Evolutionary conservation across 2,888 invertebrate genomes (phyloP), one percentile per base, ranked within the genome.

Genomic region (Therioaphis trifolii): DNA sequence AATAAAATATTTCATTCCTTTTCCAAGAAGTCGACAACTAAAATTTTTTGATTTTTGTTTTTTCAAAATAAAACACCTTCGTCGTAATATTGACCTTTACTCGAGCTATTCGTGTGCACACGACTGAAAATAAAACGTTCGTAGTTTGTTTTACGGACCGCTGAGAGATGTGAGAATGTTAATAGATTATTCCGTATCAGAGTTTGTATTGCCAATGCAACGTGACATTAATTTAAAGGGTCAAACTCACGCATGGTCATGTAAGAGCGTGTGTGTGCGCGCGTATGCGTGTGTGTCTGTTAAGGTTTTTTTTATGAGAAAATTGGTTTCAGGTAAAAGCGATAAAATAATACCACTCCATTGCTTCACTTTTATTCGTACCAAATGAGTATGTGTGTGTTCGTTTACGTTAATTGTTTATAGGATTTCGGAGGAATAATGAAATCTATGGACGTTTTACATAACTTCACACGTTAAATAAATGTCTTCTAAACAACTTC

Each of bases 191-290:
- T 77, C 63, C 52, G 21, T 52, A 29, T 18, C 9, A 29, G 18
- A 49, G 7, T 7, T 35, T 35, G 7, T 21, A 1, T 15, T 7
- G 29, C 9, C 27, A 15, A 24, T 66, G 24, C 35, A 52, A 40
- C 52, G 21, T 18, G 52, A 68, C 66, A 52, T 78, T 66, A 49
- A 66, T 68, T 78, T 78, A 66, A 66, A 78, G 66, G 52, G 66
- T 68, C 77, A 40, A 66, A 78, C 21, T 35, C 18, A 35, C 40
- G 24, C 18, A 21, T 35, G 21, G 29, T 49, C 35, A 63, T 77
- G 63, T 77, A 15, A 76, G 63, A 76, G 15, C 35, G 43, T 14
- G 58, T 61, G 18, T 49, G 18, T 49, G 18, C 0, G 18, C 5
- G 14, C 2, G 12, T 11, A 14, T 21, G 43, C n/a, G 35, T 15